These are phyloP conservation scores for Carterocephalus palaemon DNA, from an alignment of 2,888 invertebrate genomes.

Conservation along the genomic window DNA sequence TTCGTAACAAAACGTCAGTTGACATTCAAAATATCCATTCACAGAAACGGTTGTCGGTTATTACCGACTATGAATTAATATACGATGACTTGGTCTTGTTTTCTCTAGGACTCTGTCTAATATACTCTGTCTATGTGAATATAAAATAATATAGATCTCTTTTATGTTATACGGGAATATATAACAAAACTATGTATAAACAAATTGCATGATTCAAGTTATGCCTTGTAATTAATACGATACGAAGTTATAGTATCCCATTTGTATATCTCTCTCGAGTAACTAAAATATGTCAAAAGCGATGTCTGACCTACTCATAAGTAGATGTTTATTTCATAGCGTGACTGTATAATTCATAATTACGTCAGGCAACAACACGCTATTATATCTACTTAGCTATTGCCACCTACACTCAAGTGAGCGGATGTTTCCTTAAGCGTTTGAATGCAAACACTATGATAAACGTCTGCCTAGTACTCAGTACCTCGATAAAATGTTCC, in stretches of 20 bases:
- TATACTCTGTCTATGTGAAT: no score
- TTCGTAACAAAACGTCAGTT: slow-evolving; percentile 18
- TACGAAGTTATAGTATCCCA: no score
- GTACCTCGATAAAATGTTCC: no score
- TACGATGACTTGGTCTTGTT: slow-evolving; percentile 19
- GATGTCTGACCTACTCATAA: background rate
- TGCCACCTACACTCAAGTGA: slow-evolving; percentile 12
- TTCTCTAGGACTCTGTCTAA: slow-evolving; percentile 13
- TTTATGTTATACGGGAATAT: no score
- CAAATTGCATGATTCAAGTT: no score
- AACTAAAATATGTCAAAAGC: background rate
- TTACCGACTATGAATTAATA: slow-evolving; percentile 24
- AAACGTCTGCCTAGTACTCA: no score
- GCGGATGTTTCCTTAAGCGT: slow-evolving; percentile 14
- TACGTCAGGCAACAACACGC: slow-evolving; percentile 12
- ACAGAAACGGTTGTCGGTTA: slow-evolving; percentile 10
- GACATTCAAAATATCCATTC: slow-evolving; percentile 16
- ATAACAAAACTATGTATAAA: no score
- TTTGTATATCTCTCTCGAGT: no score
- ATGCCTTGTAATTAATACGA: no score
- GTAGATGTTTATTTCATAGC: slow-evolving; percentile 4
- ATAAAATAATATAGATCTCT: no score
- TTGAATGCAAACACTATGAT: slow-evolving; percentile 10
- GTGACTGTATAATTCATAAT: slow-evolving; percentile 15
- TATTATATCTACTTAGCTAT: slow-evolving; percentile 7